Percentiles rank a stretch among this genome's conserved stretches.
phyloP scores from a whole-genome alignment of 2,113 vertebrate species.

The Ceyx melanurus region DNA sequence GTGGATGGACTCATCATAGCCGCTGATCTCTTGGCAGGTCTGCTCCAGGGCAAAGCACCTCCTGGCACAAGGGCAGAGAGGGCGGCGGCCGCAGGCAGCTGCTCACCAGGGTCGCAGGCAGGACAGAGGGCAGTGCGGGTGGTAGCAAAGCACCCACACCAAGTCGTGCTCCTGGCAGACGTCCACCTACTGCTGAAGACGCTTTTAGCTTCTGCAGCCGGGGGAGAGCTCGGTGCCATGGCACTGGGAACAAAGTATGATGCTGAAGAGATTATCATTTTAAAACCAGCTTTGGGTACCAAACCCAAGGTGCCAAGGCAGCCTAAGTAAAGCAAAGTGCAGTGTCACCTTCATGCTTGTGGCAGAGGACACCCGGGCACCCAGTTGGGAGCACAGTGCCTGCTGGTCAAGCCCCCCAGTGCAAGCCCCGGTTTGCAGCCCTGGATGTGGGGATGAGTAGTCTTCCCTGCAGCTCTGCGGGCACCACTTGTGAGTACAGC shows the following conservation, averaged over 20 bases:
- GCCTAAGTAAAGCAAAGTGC: not conserved
- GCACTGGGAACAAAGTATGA: not conserved
- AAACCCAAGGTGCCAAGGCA: not conserved
- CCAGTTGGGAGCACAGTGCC: accelerated
- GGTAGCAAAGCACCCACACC: accelerated
- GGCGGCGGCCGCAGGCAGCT: not conserved
- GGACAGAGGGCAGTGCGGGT: accelerated
- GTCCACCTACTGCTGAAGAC: not conserved
- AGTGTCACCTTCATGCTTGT: not conserved
- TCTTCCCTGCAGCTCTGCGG: not conserved
- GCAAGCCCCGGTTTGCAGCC: not conserved
- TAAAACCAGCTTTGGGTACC: not conserved
- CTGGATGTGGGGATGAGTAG: accelerated
- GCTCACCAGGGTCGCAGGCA: not conserved
- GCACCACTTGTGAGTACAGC: not conserved
- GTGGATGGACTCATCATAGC: accelerated
- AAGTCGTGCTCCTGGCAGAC: not conserved
- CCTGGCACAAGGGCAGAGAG: not conserved
- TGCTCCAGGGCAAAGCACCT: not conserved
- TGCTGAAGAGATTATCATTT: not conserved
- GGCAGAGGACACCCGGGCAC: not conserved
- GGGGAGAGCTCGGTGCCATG: accelerated
- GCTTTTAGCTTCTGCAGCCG: accelerated
- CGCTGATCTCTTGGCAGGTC: not conserved
- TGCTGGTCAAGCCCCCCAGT: not conserved